phyloP scores from a whole-genome alignment of 35 echinoderm and acorn worm genomes.

The Stichopus chloronotus region DNA sequence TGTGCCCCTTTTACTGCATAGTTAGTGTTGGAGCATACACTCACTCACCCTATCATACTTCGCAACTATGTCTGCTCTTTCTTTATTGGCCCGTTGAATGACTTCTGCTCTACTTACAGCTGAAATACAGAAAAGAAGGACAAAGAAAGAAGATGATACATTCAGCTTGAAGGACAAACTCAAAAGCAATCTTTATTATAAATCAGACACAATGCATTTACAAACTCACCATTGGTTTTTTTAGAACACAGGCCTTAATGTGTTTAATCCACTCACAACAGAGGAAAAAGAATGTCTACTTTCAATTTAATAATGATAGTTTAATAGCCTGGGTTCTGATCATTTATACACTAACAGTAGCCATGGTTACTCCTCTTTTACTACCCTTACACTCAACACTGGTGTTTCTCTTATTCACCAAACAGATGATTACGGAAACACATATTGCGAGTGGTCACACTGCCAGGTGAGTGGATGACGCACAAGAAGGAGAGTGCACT shows the following conservation, averaged over 20 bases:
- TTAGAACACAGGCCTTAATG: neutral
- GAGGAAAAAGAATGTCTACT: neutral
- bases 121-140: constrained; percentile 1
- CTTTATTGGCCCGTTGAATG: constrained; percentile 62
- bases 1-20: neutral
- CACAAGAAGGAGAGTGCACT: too few species aligned
- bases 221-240: neutral
- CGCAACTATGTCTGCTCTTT: constrained; percentile 61
- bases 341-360: too few species aligned
- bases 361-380: too few species aligned
- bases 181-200: neutral
- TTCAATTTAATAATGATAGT: neutral
- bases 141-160: neutral
- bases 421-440: too few species aligned
- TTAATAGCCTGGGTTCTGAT: neutral
- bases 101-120: constrained; percentile 49
- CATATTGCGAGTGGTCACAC: too few species aligned
- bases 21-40: neutral
- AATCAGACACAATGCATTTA: neutral
- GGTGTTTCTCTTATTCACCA: too few species aligned
- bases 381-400: too few species aligned
- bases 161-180: neutral
- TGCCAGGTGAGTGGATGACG: too few species aligned
- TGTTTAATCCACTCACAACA: neutral
- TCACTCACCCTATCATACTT: constrained; percentile 74